phyloP scores from a whole-genome alignment of 2,797 vertebrate genomes.

The Graptemys geographica region DNA sequence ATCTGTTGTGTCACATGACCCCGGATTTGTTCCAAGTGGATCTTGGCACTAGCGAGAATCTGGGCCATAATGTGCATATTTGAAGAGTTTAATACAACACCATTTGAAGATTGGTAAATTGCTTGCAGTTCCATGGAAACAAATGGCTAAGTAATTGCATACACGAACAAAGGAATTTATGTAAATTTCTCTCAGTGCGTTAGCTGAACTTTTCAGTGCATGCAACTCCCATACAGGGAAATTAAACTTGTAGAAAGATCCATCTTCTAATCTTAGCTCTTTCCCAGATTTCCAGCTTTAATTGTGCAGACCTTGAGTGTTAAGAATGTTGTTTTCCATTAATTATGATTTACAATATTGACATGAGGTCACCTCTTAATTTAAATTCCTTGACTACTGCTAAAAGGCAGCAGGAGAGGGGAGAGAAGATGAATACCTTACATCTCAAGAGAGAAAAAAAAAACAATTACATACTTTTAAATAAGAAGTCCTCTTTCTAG shows the following conservation, averaged over 20 bases:
- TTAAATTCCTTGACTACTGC: constrained; percentile 66
- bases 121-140: constrained; percentile 28
- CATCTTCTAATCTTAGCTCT: constrained; percentile 31
- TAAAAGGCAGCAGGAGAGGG: constrained; percentile 60
- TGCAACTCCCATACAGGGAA: constrained; percentile 11
- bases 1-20: background rate
- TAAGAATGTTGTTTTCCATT: constrained; percentile 64
- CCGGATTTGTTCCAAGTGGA: background rate
- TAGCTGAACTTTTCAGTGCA: constrained; percentile 23
- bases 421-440: constrained; percentile 61
- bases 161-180: constrained; percentile 59
- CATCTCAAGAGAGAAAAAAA: background rate
- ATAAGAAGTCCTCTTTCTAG: constrained; percentile 45
- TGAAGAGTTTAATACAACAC: background rate
- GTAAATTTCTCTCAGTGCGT: constrained; percentile 6
- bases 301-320: constrained; percentile 66
- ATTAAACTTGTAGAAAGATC: constrained; percentile 40
- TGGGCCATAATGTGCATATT: background rate
- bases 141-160: constrained; percentile 42
- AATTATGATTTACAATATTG: constrained; percentile 68
- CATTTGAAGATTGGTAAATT: background rate
- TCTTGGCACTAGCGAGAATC: background rate
- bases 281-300: constrained; percentile 61
- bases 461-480: constrained; percentile 69
- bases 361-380: constrained; percentile 71